Base-by-base conservation (phyloP, 2,888 invertebrate species). In the Caenorhabditis panamensis region DNA sequence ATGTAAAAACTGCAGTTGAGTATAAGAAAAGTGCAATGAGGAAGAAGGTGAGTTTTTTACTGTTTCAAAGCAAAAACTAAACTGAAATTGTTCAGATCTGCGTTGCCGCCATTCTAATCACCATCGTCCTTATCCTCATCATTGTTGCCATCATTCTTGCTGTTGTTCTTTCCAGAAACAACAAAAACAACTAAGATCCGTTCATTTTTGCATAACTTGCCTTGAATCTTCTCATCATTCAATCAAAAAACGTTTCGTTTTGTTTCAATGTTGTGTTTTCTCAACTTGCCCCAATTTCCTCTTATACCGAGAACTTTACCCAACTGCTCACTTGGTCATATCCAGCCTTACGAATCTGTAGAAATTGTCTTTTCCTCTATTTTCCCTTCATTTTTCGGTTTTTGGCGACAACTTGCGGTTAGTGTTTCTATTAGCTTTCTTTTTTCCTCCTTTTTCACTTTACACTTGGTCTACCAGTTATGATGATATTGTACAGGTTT, bases 1-100 rank as follows among this genome's bases (percentile, higher is more conserved):
- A 87, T 63, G 83, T 87, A 8, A 86, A 84, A 44, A 82, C 79
- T 1, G 90, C 90, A 18, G 87, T 89, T 24, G 85, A 83, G 22
- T 88, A 89, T 75, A 90, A 90, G 71, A 87, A 88, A 36, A 82
- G 86, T 66, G 86, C 88, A 1, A 71, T 87, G 73, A 79, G 88
- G 31, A 86, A 88, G 64, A 90, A 88, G 66, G 75, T 80, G 18
- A 68, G 28, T 61, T 41, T 2, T n/a, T n/a, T n/a, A n/a, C n/a
- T n/a, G n/a, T n/a, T n/a, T n/a, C n/a, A n/a, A n/a, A n/a, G n/a
- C n/a, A n/a, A 41, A 41, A 2, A 2, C 13, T 13, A 16, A 28
- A 49, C 2, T 59, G 9, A 2, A 41, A 13, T 41, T 41, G 6
- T 78, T 51, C 61, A 82, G 78, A 82, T 85, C 24, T 82, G 79